Conservation (phyloP, 2,888 invertebrate genomes). For the Hypsopygia costalis region DNA sequence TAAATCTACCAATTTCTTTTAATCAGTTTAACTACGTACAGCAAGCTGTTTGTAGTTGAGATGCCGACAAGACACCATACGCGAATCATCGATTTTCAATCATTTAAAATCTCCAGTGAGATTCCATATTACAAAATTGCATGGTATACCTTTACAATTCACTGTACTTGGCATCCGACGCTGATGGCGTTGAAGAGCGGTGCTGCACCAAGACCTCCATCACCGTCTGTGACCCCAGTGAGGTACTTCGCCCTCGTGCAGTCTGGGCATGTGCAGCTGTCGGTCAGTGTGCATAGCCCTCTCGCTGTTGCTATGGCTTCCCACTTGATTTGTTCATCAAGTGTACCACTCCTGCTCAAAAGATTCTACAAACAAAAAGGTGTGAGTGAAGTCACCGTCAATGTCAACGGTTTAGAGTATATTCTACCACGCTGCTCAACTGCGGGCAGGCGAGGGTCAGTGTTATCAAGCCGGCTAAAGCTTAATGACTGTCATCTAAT, state of each 20-base stretch:
- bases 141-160: conserved; percentile 10
- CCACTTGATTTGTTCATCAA: conserved; percentile 70
- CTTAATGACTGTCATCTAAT: no score
- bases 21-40: no score
- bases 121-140: no score
- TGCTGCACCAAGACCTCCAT: conserved; percentile 60
- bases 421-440: no score
- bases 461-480: no score
- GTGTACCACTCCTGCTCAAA: conserved; percentile 49
- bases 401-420: no score
- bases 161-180: conserved; percentile 58
- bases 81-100: no score
- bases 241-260: conserved; percentile 52
- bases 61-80: no score
- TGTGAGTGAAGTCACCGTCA: background rate
- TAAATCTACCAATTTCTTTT: no score
- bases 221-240: conserved; percentile 54
- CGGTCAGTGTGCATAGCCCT: conserved; percentile 63
- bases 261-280: conserved; percentile 59
- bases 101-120: no score
- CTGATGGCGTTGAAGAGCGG: conserved; percentile 56
- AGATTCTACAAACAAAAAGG: conserved; percentile 42
- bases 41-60: no score
- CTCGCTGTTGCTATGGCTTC: conserved; percentile 68
- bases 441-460: no score